Evolutionary conservation across 2,888 invertebrate genomes (phyloP).

Genomic region (Empis stercorea): DNA sequence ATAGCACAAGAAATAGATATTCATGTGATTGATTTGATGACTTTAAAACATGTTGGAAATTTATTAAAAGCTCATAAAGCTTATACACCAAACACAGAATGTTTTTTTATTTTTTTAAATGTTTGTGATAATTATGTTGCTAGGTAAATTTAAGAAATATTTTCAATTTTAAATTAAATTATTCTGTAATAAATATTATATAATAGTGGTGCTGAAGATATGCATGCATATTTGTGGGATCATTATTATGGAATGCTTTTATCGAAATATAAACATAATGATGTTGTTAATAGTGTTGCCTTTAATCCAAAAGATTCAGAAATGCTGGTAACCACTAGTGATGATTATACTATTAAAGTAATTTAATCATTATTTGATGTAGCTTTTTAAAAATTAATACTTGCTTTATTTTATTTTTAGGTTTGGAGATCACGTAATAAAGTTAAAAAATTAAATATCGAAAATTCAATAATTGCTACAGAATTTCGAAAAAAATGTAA

Average conservation of each 20-base stretch:
- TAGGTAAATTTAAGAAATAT: conserved; percentile 41
- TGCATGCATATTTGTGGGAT: conserved; percentile 74
- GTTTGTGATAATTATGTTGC: conserved; percentile 72
- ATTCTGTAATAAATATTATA: conserved; percentile 11
- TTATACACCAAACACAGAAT: conserved; percentile 72
- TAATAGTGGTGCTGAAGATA: conserved; percentile 73
- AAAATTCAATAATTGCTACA: not conserved
- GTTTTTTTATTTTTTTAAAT: conserved; percentile 76
- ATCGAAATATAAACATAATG: conserved; percentile 59
- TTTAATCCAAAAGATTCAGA: conserved; percentile 70
- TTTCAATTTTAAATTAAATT: not conserved
- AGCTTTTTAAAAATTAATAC: no score
- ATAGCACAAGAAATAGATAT: conserved; percentile 79
- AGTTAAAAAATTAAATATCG: not conserved
- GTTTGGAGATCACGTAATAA: conserved; percentile 11
- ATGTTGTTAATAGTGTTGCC: conserved; percentile 75
- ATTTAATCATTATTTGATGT: not conserved
- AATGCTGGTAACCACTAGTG: conserved; percentile 71
- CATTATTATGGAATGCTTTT: conserved; percentile 68
- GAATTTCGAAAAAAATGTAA: conserved; percentile 4
- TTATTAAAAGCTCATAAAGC: conserved; percentile 68
- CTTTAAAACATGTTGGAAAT: conserved; percentile 60
- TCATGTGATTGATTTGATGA: conserved; percentile 70
- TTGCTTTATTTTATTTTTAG: not conserved
- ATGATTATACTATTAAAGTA: conserved; percentile 61